Percentiles rank a stretch among this genome's conserved stretches.
phyloP scores from a whole-genome alignment of 2,797 vertebrate genomes.

The Parauchenoglanis ngamensis region DNA sequence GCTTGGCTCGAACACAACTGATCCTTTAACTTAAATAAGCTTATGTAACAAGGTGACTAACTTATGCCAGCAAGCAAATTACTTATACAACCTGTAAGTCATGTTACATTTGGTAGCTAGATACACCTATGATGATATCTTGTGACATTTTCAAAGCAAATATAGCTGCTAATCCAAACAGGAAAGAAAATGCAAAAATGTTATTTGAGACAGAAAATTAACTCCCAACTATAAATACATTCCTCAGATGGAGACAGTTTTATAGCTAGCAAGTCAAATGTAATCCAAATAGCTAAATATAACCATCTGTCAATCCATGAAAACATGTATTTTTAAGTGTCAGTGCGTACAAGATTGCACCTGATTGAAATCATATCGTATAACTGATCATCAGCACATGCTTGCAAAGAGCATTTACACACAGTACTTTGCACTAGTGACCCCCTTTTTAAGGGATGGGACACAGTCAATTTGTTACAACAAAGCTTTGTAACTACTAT shows the following conservation, averaged over 20 bases:
- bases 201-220: not conserved
- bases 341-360: not conserved
- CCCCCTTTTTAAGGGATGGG: constrained; percentile 62
- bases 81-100: not conserved
- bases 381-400: not conserved
- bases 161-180: constrained; percentile 19
- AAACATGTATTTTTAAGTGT: not conserved
- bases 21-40: not conserved
- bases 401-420: constrained; percentile 72
- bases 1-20: not conserved
- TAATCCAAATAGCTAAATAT: not conserved
- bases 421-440: constrained; percentile 81
- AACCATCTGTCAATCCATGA: not conserved
- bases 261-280: not conserved
- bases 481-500: constrained; percentile 64
- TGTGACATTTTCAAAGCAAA: not conserved
- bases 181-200: not conserved
- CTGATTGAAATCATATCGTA: not conserved
- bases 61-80: not conserved
- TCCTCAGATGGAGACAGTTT: not conserved
- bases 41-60: constrained; percentile 8
- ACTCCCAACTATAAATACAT: not conserved
- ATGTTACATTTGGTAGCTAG: not conserved
- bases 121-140: not conserved
- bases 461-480: constrained; percentile 72